A percentile compares a stretch with the other conserved stretches of the same genome.
Evolutionary conservation across 2,113 vertebrate species (phyloP).

Genomic region (Malaclemys terrapin): DNA sequence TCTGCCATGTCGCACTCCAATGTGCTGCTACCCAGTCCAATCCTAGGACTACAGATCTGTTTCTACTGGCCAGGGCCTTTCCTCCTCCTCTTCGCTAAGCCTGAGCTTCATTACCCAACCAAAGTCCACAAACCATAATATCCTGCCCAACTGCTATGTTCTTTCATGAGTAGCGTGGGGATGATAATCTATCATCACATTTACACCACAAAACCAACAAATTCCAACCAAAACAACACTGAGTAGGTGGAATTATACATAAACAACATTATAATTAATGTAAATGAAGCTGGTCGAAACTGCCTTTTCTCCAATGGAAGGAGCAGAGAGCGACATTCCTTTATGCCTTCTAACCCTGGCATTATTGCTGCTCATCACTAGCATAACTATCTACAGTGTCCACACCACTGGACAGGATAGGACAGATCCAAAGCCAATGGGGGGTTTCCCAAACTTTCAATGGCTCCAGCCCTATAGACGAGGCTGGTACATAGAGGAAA

Average conservation of each 20-base stretch:
- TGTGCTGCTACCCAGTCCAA: neutral
- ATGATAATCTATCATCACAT: too few species aligned
- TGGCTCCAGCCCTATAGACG: neutral
- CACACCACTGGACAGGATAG: neutral
- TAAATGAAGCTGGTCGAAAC: neutral
- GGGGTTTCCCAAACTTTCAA: neutral
- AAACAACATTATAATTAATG: neutral
- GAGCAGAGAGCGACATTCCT: neutral
- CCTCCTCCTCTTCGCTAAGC: too few species aligned
- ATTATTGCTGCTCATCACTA: neutral
- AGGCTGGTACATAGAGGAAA: accelerated
- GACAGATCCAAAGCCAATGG: neutral
- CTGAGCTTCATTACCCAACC: too few species aligned
- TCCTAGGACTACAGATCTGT: neutral
- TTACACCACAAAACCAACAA: neutral
- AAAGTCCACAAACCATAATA: too few species aligned
- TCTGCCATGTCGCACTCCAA: too few species aligned
- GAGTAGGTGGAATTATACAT: neutral
- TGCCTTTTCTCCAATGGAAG: neutral
- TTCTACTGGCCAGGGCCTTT: neutral
- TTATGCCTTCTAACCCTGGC: neutral
- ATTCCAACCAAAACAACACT: neutral
- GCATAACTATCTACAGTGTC: neutral
- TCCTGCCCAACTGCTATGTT: too few species aligned
- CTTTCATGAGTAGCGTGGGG: too few species aligned